Conservation (phyloP, 2,113 vertebrate genomes). For the Periophthalmodon schlosseri region DNA sequence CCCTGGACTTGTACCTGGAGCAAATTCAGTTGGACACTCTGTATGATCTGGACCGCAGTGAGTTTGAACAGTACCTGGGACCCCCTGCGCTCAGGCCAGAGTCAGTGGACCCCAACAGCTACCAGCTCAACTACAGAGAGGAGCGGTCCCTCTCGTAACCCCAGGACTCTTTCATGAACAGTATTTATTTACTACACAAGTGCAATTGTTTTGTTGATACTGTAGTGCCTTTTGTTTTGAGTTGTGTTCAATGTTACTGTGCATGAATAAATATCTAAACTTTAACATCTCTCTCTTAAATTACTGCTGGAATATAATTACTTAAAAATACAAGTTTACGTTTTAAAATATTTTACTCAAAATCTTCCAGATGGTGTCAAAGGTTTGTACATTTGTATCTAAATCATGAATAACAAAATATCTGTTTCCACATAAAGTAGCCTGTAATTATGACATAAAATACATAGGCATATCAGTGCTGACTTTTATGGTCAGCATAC, state of each 20-base stretch:
- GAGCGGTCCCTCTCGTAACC: slow-evolving; percentile 41
- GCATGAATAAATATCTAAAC: slow-evolving; percentile 48
- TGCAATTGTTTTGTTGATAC: background rate
- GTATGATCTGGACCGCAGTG: slow-evolving; percentile 89
- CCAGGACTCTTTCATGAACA: background rate
- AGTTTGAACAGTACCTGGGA: slow-evolving; percentile 93
- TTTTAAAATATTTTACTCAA: background rate
- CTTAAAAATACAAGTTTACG: background rate
- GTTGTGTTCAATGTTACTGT: slow-evolving; percentile 15
- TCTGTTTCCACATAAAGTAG: too few species aligned
- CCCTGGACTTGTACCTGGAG: slow-evolving; percentile 79
- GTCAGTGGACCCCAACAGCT: slow-evolving; percentile 61
- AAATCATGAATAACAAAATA: too few species aligned
- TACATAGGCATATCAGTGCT: too few species aligned
- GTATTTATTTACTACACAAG: slow-evolving; percentile 56
- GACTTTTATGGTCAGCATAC: too few species aligned
- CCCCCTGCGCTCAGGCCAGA: slow-evolving; percentile 75
- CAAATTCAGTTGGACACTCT: slow-evolving; percentile 84
- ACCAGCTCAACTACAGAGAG: slow-evolving; percentile 52
- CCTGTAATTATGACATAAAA: too few species aligned
- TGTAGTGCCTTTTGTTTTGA: slow-evolving; percentile 18
- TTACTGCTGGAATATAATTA: background rate
- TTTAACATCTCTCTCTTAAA: background rate
- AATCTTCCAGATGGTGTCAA: background rate
- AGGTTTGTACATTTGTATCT: too few species aligned